Conservation (phyloP, 1,140 invertebrate genomes). For the Acromyrmex echinatior region DNA sequence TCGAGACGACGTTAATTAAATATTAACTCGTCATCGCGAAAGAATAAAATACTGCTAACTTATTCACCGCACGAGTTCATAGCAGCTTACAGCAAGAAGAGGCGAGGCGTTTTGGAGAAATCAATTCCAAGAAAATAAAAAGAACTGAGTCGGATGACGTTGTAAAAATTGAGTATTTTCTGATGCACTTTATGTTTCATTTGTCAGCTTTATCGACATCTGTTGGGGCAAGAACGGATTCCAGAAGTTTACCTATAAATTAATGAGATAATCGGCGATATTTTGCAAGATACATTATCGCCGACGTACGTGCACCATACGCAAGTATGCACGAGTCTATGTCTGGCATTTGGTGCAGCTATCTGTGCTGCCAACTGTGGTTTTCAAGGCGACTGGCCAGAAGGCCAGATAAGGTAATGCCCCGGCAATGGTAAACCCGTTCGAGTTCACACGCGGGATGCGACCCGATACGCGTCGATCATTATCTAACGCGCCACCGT, state of each 20-base stretch:
- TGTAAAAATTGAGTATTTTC: neutral
- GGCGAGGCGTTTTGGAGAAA: neutral
- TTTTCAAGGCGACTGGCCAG: conserved; percentile 72
- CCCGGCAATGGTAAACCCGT: conserved; percentile 62
- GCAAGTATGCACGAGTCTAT: conserved; percentile 20
- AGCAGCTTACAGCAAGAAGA: neutral
- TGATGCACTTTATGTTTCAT: neutral
- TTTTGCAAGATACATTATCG: conserved; percentile 28
- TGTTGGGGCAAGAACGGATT: neutral
- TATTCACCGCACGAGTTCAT: neutral
- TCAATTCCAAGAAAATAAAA: neutral
- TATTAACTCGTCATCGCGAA: neutral
- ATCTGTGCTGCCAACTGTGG: conserved; percentile 33
- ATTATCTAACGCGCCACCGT: conserved; percentile 71
- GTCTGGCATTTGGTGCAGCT: conserved; percentile 53
- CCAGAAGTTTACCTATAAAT: neutral
- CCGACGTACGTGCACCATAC: neutral
- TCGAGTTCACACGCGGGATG: conserved; percentile 75
- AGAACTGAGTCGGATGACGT: neutral
- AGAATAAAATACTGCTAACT: neutral
- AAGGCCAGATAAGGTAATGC: conserved; percentile 77
- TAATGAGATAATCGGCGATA: conserved; percentile 31
- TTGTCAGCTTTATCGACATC: neutral
- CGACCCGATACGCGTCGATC: conserved; percentile 68
- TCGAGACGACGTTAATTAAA: conserved; percentile 9